Evolutionary conservation across 2,113 vertebrate genomes (phyloP), one percentile per base, ranked within the genome.

Genomic region (Noctilio leporinus): DNA sequence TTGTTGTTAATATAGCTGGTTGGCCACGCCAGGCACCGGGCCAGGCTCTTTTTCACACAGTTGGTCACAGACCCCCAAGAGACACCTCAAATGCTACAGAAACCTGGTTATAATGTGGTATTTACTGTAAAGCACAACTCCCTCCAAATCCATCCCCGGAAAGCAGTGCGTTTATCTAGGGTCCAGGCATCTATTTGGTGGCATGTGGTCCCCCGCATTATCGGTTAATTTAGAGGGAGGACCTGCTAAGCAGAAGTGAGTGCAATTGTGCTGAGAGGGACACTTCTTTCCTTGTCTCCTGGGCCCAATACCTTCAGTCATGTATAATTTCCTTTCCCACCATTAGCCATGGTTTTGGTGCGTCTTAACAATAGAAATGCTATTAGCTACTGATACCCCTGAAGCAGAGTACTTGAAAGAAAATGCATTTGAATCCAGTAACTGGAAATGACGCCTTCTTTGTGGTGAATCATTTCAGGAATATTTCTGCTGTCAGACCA

Each of bases 371-470:
- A 86, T 17, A 83, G 86, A 86, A 78, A 96, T 40, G 80, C 85
- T 93, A 87, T 86, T 81, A 85, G 94, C 81, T 53, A 64, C 59
- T 57, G 69, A 89, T 43, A 86, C 7, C 45, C 10, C 24, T 22
- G 65, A 84, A 89, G 91, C 88, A 93, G 67, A 91, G 49, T 51
- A 33, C 55, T 35, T 51, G 76, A 86, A 86, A 82, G 85, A 92
- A 96, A 94, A 91, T 3, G 24, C 49, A 86, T 47, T 88, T 88
- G 93, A 94, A 91, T 89, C 91, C 72, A 89, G 7, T 81, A 92
- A 77, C 85, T 65, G 69, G 81, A 75, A 93, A 95, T 57, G 82
- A 59, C 86, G 72, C 33, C 69, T 33, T 51, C 22, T 89, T 92
- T 4, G 1, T 43, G 57, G 91, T 93, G 91, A 87, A 59, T 45